phyloP scores from a whole-genome alignment of 2,113 vertebrate species.

The Spea multiplicata region DNA sequence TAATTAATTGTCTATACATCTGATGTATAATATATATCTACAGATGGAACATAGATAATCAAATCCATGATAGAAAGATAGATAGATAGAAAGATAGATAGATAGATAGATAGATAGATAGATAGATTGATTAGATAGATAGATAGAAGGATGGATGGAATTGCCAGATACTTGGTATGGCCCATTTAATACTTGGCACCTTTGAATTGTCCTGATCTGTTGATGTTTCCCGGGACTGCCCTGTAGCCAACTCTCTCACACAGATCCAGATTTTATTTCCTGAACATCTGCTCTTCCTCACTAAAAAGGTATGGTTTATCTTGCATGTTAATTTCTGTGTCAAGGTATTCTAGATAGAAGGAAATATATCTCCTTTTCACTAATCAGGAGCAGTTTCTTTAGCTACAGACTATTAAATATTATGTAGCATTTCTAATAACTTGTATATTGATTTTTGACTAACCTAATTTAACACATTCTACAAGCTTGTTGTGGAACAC shows the following conservation, averaged over 20 bases:
- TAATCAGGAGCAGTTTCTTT: background rate
- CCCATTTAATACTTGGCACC: no score
- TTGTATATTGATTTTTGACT: background rate
- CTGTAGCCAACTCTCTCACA: constrained; percentile 17
- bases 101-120: no score
- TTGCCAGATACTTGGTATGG: no score
- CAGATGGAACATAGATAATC: no score
- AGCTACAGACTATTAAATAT: constrained; percentile 13
- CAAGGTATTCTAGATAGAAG: background rate
- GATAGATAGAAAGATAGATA: no score
- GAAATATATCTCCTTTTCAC: background rate
- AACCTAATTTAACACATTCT: background rate
- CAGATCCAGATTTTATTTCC: constrained; percentile 15
- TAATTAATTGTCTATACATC: no score
- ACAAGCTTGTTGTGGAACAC: constrained; percentile 4
- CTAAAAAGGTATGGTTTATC: constrained; percentile 28
- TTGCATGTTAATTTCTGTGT: constrained; percentile 17
- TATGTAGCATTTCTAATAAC: constrained; percentile 23
- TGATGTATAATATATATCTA: background rate
- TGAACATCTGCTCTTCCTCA: constrained; percentile 36
- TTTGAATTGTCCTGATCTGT: background rate
- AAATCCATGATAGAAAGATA: background rate
- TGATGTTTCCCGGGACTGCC: background rate
- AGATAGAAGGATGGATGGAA: no score
- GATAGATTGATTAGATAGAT: no score